Evolutionary conservation across 1,140 invertebrate species (phyloP), one percentile per base, ranked within the genome.

Genomic region (Macrotrachela quadricornifera): DNA sequence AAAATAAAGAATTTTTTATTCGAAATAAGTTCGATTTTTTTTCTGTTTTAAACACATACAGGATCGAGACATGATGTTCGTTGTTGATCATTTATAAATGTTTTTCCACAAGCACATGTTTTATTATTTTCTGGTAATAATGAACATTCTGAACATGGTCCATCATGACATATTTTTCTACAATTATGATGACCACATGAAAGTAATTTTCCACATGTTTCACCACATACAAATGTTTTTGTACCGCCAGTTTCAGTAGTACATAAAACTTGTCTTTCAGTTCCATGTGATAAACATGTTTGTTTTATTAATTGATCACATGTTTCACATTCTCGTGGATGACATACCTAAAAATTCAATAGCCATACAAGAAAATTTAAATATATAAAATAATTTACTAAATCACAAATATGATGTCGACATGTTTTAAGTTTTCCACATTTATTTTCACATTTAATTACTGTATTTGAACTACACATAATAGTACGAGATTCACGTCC

Each of bases 61-160:
- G 81, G 77, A 68, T 94, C 87, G 9, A 79, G 71, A 64, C 90
- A 96, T 12, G 73, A 76, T 40, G 67, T 74, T 56, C 76, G 57
- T 13, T 59, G 56, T 21, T 55, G 54, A 38, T 62, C 56, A 10
- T 49, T 44, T 14, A 76, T 58, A 2, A 64, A 60, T 9, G 76
- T 81, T 66, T 84, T 79, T 0, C 82, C 84, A 68, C 88, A 95
- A 1, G 79, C 82, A 66, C 88, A 95, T n/a, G 73, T 74, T 10
- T 69, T 77, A 11, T 88, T 74, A 17, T 71, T 61, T 9, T 42
- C 41, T 6, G 68, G 66, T 18, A 61, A 50, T 11, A 62, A 42
- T n/a, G 45, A 43, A 56, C 69, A 71, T 8, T 54, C 52, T 14
- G 38, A 13, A 58, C 69, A 71, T 13, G 59, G 55, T 0, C 62